Conservation (phyloP, 2,797 vertebrate genomes). For the Enteromius fasciolatus region DNA sequence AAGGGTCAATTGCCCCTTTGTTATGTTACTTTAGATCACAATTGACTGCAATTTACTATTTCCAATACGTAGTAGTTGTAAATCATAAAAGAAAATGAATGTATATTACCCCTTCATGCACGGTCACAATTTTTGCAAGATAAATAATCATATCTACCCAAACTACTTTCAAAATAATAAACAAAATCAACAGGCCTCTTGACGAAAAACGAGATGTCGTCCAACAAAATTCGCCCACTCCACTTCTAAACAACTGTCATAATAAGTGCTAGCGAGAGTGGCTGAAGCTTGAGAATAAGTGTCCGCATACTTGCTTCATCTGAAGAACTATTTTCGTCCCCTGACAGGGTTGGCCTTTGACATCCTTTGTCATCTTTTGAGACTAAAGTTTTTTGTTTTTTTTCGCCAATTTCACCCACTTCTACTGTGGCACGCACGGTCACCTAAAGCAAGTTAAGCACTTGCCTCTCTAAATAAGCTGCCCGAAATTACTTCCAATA, state of each 20-base stretch:
- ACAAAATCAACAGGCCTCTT: slow-evolving; percentile 53
- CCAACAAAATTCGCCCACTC: slow-evolving; percentile 54
- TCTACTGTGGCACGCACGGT: slow-evolving; percentile 55
- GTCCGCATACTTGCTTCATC: slow-evolving; percentile 54
- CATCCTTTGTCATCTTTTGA: slow-evolving; percentile 64
- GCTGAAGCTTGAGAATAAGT: slow-evolving; percentile 46
- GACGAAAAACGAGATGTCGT: slow-evolving; percentile 49
- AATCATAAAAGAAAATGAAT: background rate
- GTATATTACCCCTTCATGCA: background rate
- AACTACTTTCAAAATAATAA: slow-evolving; percentile 47
- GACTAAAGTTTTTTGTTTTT: slow-evolving; percentile 61
- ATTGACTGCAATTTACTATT: background rate
- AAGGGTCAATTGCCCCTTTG: background rate
- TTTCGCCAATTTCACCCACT: slow-evolving; percentile 53
- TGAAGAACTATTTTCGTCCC: slow-evolving; percentile 55
- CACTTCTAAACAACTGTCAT: slow-evolving; percentile 54
- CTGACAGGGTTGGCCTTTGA: slow-evolving; percentile 62
- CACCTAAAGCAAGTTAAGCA: slow-evolving; percentile 74
- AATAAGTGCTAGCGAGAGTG: slow-evolving; percentile 60
- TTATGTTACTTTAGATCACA: background rate
- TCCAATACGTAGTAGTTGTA: background rate
- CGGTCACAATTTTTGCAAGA: background rate
- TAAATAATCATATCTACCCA: slow-evolving; percentile 12
- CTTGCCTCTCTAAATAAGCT: slow-evolving; percentile 71
- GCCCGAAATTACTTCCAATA: slow-evolving; percentile 73